Conservation (phyloP, 2,797 vertebrate species). For the Cynopterus sphinx region DNA sequence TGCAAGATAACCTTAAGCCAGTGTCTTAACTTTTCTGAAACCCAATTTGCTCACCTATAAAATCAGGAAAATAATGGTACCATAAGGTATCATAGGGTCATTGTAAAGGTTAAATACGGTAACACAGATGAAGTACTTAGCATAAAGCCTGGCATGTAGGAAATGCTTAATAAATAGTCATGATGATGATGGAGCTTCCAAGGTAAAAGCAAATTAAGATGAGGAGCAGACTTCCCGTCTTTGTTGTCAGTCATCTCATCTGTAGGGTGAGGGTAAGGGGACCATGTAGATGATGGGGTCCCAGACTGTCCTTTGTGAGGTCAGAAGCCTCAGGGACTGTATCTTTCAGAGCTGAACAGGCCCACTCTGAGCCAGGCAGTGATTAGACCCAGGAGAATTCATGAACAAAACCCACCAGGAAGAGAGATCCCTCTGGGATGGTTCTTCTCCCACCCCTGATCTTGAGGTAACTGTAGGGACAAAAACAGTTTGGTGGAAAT, state of each 20-base stretch:
- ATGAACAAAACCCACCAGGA: not conserved
- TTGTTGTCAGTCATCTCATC: not conserved
- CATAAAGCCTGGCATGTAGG: not conserved
- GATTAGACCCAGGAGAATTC: not conserved
- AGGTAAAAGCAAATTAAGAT: not conserved
- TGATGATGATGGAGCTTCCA: not conserved
- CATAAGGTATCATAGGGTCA: not conserved
- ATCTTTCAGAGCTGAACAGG: not conserved
- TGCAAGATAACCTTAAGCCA: not conserved
- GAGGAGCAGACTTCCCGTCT: not conserved
- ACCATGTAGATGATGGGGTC: not conserved
- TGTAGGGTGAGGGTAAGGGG: not conserved
- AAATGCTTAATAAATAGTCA: not conserved
- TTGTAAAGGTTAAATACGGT: conserved; percentile 6
- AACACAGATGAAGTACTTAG: not conserved
- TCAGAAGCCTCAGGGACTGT: not conserved
- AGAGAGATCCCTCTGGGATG: not conserved
- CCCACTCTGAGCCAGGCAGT: not conserved
- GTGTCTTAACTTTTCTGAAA: conserved; percentile 52
- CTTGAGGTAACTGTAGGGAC: not conserved
- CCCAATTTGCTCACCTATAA: not conserved
- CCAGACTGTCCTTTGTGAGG: not conserved
- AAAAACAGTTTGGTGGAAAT: not conserved
- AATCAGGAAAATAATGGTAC: conserved; percentile 4
- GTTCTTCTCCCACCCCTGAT: not conserved